Evolutionary conservation across 1,140 invertebrate genomes (phyloP).

Genomic region (Saccostrea echinata): DNA sequence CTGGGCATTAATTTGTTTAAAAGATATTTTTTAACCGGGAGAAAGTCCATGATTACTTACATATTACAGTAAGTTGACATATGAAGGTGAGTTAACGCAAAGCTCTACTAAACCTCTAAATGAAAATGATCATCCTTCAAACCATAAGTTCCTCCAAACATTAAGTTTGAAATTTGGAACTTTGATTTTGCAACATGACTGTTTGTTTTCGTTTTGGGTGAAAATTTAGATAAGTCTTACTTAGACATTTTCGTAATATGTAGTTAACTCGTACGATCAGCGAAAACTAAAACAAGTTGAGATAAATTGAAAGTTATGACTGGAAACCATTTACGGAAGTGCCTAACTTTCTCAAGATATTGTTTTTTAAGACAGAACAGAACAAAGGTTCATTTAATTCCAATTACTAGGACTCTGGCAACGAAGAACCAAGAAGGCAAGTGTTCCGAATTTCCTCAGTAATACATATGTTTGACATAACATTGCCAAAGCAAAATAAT

Average conservation of each 20-base stretch:
- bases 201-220: neutral
- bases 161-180: neutral
- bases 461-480: neutral
- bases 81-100: too few species aligned
- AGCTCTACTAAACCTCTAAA: too few species aligned
- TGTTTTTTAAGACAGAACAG: slow-evolving; percentile 12
- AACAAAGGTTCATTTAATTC: neutral
- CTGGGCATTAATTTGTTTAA: too few species aligned
- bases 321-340: neutral
- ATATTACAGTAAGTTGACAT: too few species aligned
- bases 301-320: neutral
- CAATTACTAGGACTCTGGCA: neutral
- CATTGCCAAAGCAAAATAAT: too few species aligned
- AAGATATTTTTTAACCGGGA: too few species aligned
- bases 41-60: too few species aligned
- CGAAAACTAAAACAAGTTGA: too few species aligned
- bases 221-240: neutral
- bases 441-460: slow-evolving; percentile 24
- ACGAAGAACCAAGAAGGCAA: neutral
- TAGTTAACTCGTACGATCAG: neutral
- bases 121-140: too few species aligned
- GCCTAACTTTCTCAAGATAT: neutral
- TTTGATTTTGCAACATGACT: neutral
- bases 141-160: too few species aligned
- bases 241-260: neutral